A percentile compares a stretch with the other conserved stretches of the same genome.
Evolutionary conservation across 1,140 invertebrate species (phyloP).

Genomic region (Hylaeus volcanicus): DNA sequence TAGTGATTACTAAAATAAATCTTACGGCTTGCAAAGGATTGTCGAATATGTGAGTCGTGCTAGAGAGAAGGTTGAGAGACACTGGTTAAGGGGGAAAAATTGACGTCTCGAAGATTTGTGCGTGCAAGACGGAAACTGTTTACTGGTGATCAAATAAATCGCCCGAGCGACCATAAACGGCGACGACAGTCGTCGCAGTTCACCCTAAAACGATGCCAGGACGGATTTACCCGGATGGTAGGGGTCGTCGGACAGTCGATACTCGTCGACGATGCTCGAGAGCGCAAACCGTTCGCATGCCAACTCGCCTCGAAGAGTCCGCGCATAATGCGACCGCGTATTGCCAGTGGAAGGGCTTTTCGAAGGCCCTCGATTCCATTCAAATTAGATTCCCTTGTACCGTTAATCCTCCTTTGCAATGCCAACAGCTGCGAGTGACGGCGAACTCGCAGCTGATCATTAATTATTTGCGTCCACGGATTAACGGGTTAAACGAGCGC

Average conservation of each 20-base stretch:
- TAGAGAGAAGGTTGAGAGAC: too few species aligned
- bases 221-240: conserved; percentile 6
- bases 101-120: too few species aligned
- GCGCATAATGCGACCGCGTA: conserved; percentile 15
- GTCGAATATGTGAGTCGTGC: too few species aligned
- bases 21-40: too few species aligned
- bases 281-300: conserved; percentile 5
- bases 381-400: conserved; percentile 65
- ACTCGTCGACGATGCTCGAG: conserved; percentile 1
- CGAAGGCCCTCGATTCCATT: conserved; percentile 56
- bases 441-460: conserved; percentile 51
- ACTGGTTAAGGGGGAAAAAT: too few species aligned
- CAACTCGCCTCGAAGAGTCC: not conserved
- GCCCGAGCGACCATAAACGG: conserved; percentile 24
- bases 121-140: conserved; percentile 3
- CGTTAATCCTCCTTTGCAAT: conserved; percentile 55
- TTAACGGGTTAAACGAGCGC: conserved; percentile 47
- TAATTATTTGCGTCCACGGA: conserved; percentile 58
- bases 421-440: conserved; percentile 57
- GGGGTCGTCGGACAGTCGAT: not conserved
- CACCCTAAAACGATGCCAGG: not conserved
- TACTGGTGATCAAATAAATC: conserved; percentile 11
- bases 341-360: conserved; percentile 24
- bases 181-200: not conserved
- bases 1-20: too few species aligned